Conservation (phyloP, 2,113 vertebrate species). For the Hoplias malabaricus region DNA sequence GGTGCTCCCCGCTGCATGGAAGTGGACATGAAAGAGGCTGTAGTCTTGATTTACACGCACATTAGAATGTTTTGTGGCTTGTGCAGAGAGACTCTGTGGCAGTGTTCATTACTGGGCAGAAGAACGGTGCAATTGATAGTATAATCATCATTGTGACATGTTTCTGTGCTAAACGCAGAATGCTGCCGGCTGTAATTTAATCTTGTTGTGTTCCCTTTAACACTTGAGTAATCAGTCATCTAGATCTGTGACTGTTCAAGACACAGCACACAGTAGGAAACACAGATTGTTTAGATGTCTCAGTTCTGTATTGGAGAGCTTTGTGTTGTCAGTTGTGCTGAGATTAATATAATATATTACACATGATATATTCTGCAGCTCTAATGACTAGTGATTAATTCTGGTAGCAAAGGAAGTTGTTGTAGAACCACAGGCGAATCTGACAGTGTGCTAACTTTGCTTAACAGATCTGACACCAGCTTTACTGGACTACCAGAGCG, state of each 20-base stretch:
- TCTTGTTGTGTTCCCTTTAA: too few species aligned
- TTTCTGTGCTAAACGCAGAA: not conserved
- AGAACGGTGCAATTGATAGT: not conserved
- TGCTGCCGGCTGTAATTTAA: too few species aligned
- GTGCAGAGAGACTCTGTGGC: not conserved
- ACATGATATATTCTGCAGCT: too few species aligned
- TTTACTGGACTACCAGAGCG: not conserved
- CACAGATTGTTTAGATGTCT: too few species aligned
- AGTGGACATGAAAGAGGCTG: not conserved
- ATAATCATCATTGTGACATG: not conserved
- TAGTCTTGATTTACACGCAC: not conserved
- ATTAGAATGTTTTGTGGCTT: not conserved
- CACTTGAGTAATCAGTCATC: too few species aligned
- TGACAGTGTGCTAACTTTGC: not conserved
- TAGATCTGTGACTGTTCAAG: too few species aligned
- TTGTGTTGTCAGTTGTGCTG: too few species aligned
- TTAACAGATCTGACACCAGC: not conserved
- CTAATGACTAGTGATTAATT: not conserved
- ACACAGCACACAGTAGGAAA: too few species aligned
- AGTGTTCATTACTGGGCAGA: not conserved
- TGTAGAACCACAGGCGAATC: not conserved
- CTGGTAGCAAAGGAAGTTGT: not conserved
- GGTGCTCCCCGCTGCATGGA: not conserved
- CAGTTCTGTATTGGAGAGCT: too few species aligned
- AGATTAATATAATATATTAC: too few species aligned